phyloP scores from a whole-genome alignment of 2,113 vertebrate genomes.

The Chionis minor region DNA sequence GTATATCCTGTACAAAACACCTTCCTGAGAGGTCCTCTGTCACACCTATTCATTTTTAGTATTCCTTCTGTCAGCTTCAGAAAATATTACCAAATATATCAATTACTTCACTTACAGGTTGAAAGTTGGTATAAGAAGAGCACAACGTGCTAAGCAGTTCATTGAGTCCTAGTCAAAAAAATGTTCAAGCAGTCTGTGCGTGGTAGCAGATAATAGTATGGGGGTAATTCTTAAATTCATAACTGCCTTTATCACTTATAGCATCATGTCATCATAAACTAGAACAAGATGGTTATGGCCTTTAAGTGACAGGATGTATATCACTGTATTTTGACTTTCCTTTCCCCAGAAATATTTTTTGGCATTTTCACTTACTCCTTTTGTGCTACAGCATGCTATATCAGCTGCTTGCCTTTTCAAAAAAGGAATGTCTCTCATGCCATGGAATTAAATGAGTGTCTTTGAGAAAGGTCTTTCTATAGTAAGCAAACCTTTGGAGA shows the following conservation, averaged over 20 bases:
- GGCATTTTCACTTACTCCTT: conserved; percentile 22
- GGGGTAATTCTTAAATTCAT: conserved; percentile 8
- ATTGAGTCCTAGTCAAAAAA: background rate
- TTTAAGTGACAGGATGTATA: conserved; percentile 25
- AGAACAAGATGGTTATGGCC: conserved; percentile 6
- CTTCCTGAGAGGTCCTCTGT: background rate
- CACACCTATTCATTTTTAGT: background rate
- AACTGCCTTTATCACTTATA: background rate
- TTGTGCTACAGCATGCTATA: conserved; percentile 3
- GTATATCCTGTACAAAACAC: conserved; percentile 42
- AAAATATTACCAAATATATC: background rate
- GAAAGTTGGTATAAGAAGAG: background rate
- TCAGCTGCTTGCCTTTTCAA: conserved; percentile 38
- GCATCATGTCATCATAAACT: background rate
- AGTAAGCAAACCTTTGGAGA: background rate
- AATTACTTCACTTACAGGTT: background rate
- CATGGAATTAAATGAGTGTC: conserved; percentile 1
- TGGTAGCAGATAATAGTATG: background rate
- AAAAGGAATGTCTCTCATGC: conserved; percentile 11
- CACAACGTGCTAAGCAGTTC: background rate
- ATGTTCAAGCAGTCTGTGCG: background rate
- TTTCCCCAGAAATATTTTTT: conserved; percentile 23
- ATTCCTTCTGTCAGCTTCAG: background rate
- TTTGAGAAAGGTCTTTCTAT: conserved; percentile 27
- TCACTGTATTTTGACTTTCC: conserved; percentile 45